Base-by-base conservation (phyloP, 2,797 vertebrate species). In the Sciaenops ocellatus region DNA sequence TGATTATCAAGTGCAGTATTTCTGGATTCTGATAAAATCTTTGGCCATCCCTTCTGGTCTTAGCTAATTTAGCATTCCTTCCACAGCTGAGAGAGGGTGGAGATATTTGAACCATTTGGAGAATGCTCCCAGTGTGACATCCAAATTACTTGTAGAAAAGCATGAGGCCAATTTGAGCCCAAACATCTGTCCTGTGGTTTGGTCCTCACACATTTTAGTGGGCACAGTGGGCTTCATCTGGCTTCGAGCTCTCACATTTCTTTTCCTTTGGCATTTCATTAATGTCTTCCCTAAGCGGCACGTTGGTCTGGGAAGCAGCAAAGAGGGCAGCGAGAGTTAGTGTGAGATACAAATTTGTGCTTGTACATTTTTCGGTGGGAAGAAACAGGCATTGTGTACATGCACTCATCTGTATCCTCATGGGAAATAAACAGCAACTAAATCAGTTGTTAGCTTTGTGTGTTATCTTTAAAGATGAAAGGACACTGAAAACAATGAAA, bases 391-490 rank as follows among this genome's bases (percentile, higher is more conserved):
- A 13, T 84, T 90, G 86, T 91, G 85, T 85, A 85, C 80, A 80
- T 41, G n/a, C 59, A 55, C 86, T 91, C 75, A 82, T 91, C 86
- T 86, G 90, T 84, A 66, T 83, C 84, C 89, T 85, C 86, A 59
- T 87, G 88, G 83, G 88, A 92, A 92, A 89, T 90, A 88, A 89
- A 91, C 89, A 88, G 89, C 80, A 78, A 85, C 87, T 87, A 90
- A 87, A 89, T 91, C 84, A 83, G 87, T 88, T 90, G 90, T 89
- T 86, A 71, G 89, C 80, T 90, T 87, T 91, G 87, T 88, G 82
- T 89, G 92, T 92, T 91, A 88, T 92, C 92, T 93, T 90, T 90
- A 83, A 90, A 93, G 92, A 94, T 93, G 87, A 94, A 94, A 95
- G 88, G 73, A 85, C 83, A 80, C 79, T 52, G 88, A 88, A 93